These are phyloP conservation scores for Micrastur ruficollis DNA, from an alignment of 2,797 vertebrate genomes.

Conservation along the genomic window DNA sequence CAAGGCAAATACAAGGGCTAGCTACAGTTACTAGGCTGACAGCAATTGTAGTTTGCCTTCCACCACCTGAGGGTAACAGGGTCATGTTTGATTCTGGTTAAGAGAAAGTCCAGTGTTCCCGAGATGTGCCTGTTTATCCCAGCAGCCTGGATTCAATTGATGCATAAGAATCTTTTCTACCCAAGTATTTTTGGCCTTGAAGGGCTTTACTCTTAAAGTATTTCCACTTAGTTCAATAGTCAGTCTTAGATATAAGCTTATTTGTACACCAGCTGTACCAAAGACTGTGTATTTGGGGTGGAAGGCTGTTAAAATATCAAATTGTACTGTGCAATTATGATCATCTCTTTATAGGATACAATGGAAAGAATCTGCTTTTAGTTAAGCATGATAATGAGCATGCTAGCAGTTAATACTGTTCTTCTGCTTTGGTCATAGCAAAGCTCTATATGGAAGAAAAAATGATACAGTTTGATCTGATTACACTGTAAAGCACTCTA, in stretches of 20 bases:
- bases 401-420: background rate
- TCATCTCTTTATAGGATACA: background rate
- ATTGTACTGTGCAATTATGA: background rate
- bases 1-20: background rate
- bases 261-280: background rate
- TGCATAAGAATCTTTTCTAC: background rate
- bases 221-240: background rate
- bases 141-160: background rate
- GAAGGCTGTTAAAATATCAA: background rate
- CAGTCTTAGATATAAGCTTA: background rate
- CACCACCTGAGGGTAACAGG: background rate
- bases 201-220: background rate
- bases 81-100: background rate
- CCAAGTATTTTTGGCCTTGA: background rate
- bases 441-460: background rate
- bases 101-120: background rate
- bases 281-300: background rate
- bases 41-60: background rate
- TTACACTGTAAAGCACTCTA: background rate
- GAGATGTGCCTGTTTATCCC: background rate
- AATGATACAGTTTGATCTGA: background rate
- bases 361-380: background rate
- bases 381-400: background rate
- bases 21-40: background rate
- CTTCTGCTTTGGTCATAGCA: background rate